These are phyloP conservation scores for Alcedo atthis DNA, from an alignment of 2,797 vertebrate species.

Conservation along the genomic window DNA sequence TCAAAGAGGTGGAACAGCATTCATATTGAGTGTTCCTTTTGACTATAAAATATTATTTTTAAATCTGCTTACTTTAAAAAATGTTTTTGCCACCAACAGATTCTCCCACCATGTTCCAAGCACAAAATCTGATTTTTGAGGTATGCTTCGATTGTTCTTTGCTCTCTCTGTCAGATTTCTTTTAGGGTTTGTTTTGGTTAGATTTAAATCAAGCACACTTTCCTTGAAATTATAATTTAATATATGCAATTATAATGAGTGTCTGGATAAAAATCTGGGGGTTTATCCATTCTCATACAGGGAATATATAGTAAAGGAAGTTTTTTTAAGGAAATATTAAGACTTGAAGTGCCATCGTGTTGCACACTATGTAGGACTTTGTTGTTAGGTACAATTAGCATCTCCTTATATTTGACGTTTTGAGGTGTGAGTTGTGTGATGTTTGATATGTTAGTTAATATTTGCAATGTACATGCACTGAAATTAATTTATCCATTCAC, in stretches of 20 bases:
- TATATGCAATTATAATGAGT: not conserved
- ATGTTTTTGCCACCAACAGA: not conserved
- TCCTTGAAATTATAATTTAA: not conserved
- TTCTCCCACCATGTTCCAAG: not conserved
- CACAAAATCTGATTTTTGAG: not conserved
- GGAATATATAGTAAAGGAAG: not conserved
- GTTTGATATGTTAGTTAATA: not conserved
- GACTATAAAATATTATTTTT: not conserved
- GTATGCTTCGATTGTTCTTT: not conserved
- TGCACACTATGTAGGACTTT: not conserved
- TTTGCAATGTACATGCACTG: accelerated
- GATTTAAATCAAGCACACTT: not conserved
- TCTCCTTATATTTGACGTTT: not conserved
- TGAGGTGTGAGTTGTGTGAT: accelerated
- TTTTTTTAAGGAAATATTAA: not conserved
- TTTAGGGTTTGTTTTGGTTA: not conserved
- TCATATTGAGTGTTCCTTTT: not conserved
- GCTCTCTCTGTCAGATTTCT: not conserved
- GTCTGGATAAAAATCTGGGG: not conserved
- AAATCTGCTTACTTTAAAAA: not conserved
- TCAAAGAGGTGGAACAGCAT: not conserved
- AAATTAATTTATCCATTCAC: not conserved
- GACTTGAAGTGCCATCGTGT: not conserved
- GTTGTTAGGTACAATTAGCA: not conserved
- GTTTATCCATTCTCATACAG: not conserved